Evolutionary conservation across 2,797 vertebrate genomes (phyloP), one percentile per base, ranked within the genome.

Genomic region (Chiroxiphia lanceolata): DNA sequence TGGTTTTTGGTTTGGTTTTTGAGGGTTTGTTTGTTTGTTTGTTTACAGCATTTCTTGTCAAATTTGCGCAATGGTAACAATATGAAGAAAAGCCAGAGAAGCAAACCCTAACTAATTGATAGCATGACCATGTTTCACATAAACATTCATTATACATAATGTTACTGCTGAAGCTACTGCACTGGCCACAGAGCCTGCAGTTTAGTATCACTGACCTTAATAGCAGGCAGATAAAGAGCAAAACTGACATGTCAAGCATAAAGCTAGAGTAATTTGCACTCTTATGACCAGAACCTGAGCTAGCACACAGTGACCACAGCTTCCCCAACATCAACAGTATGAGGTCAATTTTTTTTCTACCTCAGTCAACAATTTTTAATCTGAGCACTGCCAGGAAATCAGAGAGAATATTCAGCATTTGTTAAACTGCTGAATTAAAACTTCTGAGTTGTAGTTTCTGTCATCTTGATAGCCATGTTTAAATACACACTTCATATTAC

Each of bases 161-260:
- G 40, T 47, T 84, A 44, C 74, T 72, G 48, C 80, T 94, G 93
- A 92, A 96, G 93, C 74, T 88, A 23, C 65, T 77, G 72, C 83
- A 50, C 47, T 83, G 74, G 91, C 70, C 90, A 74, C 75, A 79
- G 85, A 97, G 64, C 42, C 85, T 51, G 40, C 57, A 34, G 83
- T 97, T 83, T 95, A 95, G 86, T 84, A 90, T 60, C 63, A 47
- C 69, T 71, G 44, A 94, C 95, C 93, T 95, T 90, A 95, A 96
- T 36, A 94, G 56, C 44, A 83, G 56, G 60, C 87, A 96, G 95
- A 96, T 94, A 91, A 95, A 96, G 81, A 96, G 82, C 83, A 89
- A 92, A 96, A 92, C 53, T 91, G 87, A 95, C 92, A 92, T 33
- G 76, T 87, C 84, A 74, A 94, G 76, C 67, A 94, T 25, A 74